phyloP scores from a whole-genome alignment of 1,140 invertebrate genomes.

The Lerema accius region DNA sequence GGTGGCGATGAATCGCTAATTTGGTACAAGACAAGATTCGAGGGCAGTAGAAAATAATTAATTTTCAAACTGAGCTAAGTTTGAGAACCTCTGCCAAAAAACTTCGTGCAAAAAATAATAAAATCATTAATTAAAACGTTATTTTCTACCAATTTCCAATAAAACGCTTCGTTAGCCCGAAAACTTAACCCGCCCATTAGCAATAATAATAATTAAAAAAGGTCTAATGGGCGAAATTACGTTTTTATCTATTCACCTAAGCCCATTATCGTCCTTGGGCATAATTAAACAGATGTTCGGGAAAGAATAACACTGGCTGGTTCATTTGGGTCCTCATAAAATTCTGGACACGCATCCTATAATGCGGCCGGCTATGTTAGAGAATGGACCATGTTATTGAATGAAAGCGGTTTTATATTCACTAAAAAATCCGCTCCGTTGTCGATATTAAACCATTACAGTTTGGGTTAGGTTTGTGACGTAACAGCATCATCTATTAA shows the following conservation, averaged over 20 bases:
- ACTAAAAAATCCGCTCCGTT: too few species aligned
- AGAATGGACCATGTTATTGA: slow-evolving; percentile 19
- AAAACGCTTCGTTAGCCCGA: not conserved
- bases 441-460: too few species aligned
- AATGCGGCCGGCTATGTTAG: slow-evolving; percentile 36
- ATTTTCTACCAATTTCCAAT: not conserved
- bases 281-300: slow-evolving; percentile 59
- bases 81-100: too few species aligned
- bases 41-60: too few species aligned
- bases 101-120: too few species aligned
- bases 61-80: too few species aligned
- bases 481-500: too few species aligned
- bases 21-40: too few species aligned
- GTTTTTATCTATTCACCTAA: slow-evolving; percentile 23
- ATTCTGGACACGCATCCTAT: slow-evolving; percentile 54
- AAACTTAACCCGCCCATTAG: slow-evolving; percentile 6
- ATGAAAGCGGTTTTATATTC: slow-evolving; percentile 3
- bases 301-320: slow-evolving; percentile 42
- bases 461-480: too few species aligned
- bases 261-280: slow-evolving; percentile 23
- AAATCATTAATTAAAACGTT: not conserved
- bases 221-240: slow-evolving; percentile 14
- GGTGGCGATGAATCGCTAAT: too few species aligned
- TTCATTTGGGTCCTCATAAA: slow-evolving; percentile 53
- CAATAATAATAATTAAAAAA: slow-evolving; percentile 23